Conservation (phyloP, 2,113 vertebrate genomes). For the Campylorhamphus procurvoides region DNA sequence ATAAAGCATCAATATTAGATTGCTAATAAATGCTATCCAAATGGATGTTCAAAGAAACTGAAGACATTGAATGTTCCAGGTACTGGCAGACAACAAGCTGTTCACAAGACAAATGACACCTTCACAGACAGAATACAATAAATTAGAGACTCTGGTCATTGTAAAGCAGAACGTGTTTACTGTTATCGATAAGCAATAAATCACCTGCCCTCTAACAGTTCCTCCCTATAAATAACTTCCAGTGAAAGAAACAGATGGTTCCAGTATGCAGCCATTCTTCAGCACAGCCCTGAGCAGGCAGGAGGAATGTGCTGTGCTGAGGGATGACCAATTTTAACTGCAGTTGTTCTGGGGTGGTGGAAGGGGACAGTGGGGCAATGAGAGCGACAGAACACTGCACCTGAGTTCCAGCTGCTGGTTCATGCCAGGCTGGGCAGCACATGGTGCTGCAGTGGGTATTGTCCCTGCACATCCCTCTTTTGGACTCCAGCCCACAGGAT, state of each 20-base stretch:
- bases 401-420: fast-evolving
- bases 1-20: constrained; percentile 20
- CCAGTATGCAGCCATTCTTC: neutral
- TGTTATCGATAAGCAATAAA: constrained; percentile 69
- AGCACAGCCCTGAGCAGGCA: neutral
- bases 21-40: constrained; percentile 53
- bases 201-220: constrained; percentile 54
- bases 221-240: constrained; percentile 60
- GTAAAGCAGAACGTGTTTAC: constrained; percentile 51
- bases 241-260: constrained; percentile 14
- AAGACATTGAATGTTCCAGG: constrained; percentile 28
- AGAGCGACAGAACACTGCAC: fast-evolving
- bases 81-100: constrained; percentile 11
- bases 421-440: neutral
- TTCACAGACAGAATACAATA: constrained; percentile 28
- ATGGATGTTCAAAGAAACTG: constrained; percentile 31
- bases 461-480: fast-evolving
- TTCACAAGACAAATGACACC: constrained; percentile 45
- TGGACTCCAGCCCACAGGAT: neutral
- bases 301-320: neutral
- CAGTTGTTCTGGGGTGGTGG: fast-evolving
- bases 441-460: neutral
- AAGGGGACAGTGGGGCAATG: neutral
- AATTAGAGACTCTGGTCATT: constrained; percentile 45
- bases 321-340: fast-evolving